Base-by-base conservation (phyloP, 2,113 vertebrate species). In the Megatriorchis doriae region DNA sequence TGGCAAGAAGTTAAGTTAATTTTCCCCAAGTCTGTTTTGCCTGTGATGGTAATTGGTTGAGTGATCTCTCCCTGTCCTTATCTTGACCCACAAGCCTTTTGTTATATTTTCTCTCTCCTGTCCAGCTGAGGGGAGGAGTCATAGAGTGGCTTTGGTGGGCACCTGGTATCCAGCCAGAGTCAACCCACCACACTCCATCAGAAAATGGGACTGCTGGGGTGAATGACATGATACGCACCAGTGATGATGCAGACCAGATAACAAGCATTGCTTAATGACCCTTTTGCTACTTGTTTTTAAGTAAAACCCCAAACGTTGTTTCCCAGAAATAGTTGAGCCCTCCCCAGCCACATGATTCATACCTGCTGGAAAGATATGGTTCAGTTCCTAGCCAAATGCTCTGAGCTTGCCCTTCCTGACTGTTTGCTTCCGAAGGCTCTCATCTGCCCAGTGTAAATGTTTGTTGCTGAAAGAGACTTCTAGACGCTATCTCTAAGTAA, bases 391-490 rank as follows among this genome's bases (percentile, higher is more conserved):
- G 16, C 23, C 55, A 81, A 82, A 68, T 1, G 2, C 62, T 77
- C 50, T 53, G 56, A 85, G 63, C 25, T 70, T 95, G 45, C 13
- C 20, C 52, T 81, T 73, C 7, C 47, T 83, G 58, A 61, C 32
- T 1, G 0, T 71, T 79, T 85, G 43, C 17, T 87, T 79, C 47
- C 47, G 52, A 90, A 91, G 21, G 36, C 36, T 45, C 27, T 86
- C 50, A 16, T 53, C 55, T 68, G 36, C 50, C 19, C 19, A 50
- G 42, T 5, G 25, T 45, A 53, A 56, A 74, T 63, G n/a, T 66
- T 75, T 91, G 81, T 36, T 82, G 61, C 61, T 47, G 42, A 74
- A 53, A 78, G 29, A 86, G 77, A 59, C 43, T 90, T 85, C 88
- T 42, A 79, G 79, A 56, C 0, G 0, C 32, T 55, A 23, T 40